Percentiles rank a stretch among this genome's conserved stretches.
phyloP scores from a whole-genome alignment of 2,888 invertebrate species.

The Muschampia plurimacula region DNA sequence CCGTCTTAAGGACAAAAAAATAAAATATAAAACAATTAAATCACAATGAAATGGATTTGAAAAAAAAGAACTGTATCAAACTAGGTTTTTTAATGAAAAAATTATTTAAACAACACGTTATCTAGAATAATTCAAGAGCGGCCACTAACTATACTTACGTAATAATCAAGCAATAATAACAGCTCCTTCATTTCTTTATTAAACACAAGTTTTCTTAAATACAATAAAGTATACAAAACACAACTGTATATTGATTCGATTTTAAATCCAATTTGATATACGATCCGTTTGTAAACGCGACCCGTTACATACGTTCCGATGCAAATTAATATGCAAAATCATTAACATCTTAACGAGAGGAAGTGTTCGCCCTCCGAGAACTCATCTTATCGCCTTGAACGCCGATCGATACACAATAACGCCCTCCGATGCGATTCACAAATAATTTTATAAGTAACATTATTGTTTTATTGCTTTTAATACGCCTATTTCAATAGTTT shows the following conservation, averaged over 20 bases:
- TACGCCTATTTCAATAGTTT: neutral
- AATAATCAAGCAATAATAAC: neutral
- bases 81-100: neutral
- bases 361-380: constrained; percentile 53
- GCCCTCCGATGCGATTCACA: constrained; percentile 49
- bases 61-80: too few relatives aligned
- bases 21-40: too few relatives aligned
- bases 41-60: too few relatives aligned
- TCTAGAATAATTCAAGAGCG: neutral
- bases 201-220: neutral
- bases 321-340: constrained; percentile 79
- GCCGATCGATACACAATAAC: constrained; percentile 58
- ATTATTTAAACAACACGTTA: neutral
- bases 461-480: constrained; percentile 39
- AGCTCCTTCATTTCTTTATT: neutral
- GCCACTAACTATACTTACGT: neutral
- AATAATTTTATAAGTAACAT: constrained; percentile 37
- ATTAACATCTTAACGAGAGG: constrained; percentile 73
- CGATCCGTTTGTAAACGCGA: constrained; percentile 34
- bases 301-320: constrained; percentile 47
- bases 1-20: too few relatives aligned
- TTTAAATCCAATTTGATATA: constrained; percentile 16
- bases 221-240: neutral
- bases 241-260: constrained; percentile 3
- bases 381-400: constrained; percentile 47